These are phyloP conservation scores for Nyctereutes procyonoides DNA, from an alignment of 2,113 vertebrate genomes.

Conservation along the genomic window DNA sequence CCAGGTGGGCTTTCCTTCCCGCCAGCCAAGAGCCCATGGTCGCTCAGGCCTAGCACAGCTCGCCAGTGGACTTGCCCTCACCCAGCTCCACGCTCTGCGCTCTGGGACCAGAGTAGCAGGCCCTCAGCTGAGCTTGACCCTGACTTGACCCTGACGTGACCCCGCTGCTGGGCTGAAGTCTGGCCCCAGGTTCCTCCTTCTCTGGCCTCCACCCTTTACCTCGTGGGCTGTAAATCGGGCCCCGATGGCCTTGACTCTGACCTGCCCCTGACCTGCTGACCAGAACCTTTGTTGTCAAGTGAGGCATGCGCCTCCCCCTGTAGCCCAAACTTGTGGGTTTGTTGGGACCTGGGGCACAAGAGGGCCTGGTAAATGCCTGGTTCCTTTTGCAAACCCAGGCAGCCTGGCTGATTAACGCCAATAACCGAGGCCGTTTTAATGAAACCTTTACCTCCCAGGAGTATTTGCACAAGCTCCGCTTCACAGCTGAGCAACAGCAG, in stretches of 20 bases:
- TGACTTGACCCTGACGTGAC: too few relatives aligned
- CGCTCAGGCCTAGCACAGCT: too few relatives aligned
- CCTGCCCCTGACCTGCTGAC: background rate
- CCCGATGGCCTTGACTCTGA: background rate
- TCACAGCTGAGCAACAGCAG: background rate
- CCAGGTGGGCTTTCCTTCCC: background rate
- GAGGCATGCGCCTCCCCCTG: background rate
- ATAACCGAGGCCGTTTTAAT: rapidly evolving
- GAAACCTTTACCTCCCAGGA: background rate
- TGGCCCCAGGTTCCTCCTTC: background rate
- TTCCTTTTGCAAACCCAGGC: background rate
- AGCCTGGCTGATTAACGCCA: background rate
- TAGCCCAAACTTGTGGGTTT: too few relatives aligned
- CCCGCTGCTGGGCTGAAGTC: background rate
- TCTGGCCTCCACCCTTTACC: background rate
- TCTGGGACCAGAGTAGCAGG: background rate
- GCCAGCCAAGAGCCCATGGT: background rate
- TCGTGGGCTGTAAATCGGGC: background rate
- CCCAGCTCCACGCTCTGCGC: too few relatives aligned
- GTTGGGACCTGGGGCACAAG: background rate
- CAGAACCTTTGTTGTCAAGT: background rate
- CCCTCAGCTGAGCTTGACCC: background rate
- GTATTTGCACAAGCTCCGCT: rapidly evolving
- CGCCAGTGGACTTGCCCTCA: background rate
- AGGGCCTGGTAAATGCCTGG: background rate